These are phyloP conservation scores for Caenorhabditis remanei DNA, from an alignment of 1,140 invertebrate genomes.

Conservation along the genomic window DNA sequence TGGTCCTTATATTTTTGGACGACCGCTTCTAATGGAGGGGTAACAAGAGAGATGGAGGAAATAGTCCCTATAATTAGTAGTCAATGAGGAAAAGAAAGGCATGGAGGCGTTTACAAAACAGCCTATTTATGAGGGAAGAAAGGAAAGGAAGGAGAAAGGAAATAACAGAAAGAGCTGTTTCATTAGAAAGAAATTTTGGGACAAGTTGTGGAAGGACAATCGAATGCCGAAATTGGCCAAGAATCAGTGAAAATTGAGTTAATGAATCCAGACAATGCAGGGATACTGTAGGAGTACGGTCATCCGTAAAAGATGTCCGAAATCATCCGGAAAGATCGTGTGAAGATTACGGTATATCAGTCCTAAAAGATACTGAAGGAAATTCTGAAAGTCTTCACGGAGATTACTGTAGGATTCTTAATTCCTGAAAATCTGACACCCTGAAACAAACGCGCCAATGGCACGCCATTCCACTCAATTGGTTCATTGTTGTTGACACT, in stretches of 20 bases:
- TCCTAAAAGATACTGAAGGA: no score
- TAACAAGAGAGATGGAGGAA: no score
- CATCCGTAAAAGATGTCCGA: no score
- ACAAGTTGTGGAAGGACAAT: no score
- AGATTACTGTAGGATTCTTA: background rate
- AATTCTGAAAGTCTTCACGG: no score
- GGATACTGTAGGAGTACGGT: no score
- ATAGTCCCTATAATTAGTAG: background rate
- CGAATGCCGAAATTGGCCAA: no score
- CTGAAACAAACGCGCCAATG: background rate
- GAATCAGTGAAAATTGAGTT: background rate
- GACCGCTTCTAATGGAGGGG: background rate
- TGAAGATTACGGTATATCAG: no score
- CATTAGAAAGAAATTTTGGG: no score
- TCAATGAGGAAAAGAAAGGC: background rate
- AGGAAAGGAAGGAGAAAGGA: background rate
- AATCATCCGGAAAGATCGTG: no score
- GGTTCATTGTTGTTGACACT: conserved; percentile 7
- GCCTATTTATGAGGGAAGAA: background rate
- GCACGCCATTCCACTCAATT: background rate
- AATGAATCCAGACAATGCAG: background rate
- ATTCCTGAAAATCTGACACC: background rate
- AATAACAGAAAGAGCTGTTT: background rate
- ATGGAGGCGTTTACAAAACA: background rate
- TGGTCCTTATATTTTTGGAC: background rate